Evolutionary conservation across 2,888 invertebrate species (phyloP).

Genomic region (Cheilosia soror): DNA sequence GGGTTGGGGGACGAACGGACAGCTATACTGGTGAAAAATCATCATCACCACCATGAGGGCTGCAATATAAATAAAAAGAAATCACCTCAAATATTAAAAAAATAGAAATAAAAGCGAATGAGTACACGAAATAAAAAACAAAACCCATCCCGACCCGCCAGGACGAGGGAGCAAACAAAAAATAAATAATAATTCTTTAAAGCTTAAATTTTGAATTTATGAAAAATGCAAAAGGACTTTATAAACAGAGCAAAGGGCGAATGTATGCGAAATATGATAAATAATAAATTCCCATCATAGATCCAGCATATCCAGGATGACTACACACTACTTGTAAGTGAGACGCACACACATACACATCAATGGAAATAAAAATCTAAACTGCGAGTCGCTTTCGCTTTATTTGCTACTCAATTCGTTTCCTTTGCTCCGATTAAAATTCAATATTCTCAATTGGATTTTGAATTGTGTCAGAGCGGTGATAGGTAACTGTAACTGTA

Average conservation of each 20-base stretch:
- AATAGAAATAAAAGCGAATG: slow-evolving; percentile 36
- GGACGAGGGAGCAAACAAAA: neutral
- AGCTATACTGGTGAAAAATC: neutral
- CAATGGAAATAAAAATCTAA: slow-evolving; percentile 55
- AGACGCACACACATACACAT: slow-evolving; percentile 26
- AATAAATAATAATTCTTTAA: slow-evolving; percentile 38
- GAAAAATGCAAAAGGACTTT: slow-evolving; percentile 58
- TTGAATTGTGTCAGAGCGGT: slow-evolving; percentile 49
- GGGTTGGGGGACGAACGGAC: neutral
- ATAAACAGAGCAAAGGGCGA: neutral
- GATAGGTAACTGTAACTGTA: slow-evolving; percentile 8
- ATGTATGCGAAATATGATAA: slow-evolving; percentile 29
- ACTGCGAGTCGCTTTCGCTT: slow-evolving; percentile 8
- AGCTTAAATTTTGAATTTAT: slow-evolving; percentile 66
- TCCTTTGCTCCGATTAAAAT: slow-evolving; percentile 67
- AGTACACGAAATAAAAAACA: slow-evolving; percentile 27
- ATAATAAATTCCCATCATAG: slow-evolving; percentile 54
- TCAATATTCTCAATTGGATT: slow-evolving; percentile 75
- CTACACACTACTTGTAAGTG: neutral
- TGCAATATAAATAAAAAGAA: slow-evolving; percentile 14
- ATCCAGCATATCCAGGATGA: slow-evolving; percentile 35
- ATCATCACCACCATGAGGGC: slow-evolving; percentile 35
- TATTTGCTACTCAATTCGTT: slow-evolving; percentile 17
- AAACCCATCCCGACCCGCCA: slow-evolving; percentile 19
- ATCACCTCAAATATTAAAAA: slow-evolving; percentile 60